phyloP scores from a whole-genome alignment of 2,888 invertebrate species.

The Boloria euphrosyne region DNA sequence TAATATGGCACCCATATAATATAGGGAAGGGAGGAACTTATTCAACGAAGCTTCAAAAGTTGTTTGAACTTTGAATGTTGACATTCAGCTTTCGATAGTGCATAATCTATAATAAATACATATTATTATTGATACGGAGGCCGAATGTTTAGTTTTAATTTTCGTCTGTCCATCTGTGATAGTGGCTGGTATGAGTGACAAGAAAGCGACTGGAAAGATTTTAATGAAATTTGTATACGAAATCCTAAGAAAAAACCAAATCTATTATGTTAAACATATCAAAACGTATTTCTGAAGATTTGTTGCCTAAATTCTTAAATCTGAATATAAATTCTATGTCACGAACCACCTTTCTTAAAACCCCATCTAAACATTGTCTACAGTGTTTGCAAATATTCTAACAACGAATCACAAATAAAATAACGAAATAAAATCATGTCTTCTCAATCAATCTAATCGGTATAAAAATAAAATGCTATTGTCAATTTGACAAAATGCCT shows the following conservation, averaged over 20 bases:
- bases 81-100: too few species aligned
- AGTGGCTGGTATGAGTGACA: too few species aligned
- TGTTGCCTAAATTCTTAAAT: conserved; percentile 19
- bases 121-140: too few species aligned
- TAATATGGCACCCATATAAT: background rate
- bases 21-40: too few species aligned
- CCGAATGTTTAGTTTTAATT: too few species aligned
- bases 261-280: background rate
- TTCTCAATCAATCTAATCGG: background rate
- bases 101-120: too few species aligned
- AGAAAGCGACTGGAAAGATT: too few species aligned
- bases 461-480: too few species aligned
- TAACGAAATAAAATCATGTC: background rate
- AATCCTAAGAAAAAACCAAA: conserved; percentile 5
- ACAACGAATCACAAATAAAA: background rate
- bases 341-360: conserved; percentile 12
- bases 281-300: background rate
- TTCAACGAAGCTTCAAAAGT: too few species aligned
- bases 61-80: too few species aligned
- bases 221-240: background rate
- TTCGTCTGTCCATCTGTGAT: too few species aligned
- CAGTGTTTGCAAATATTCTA: conserved; percentile 10
- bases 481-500: too few species aligned
- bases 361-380: conserved; percentile 20
- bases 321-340: conserved; percentile 24